A percentile compares a stretch with the other conserved stretches of the same genome.
Evolutionary conservation across 2,797 vertebrate species (phyloP).

Genomic region (Ptychobarbus kaznakovi): DNA sequence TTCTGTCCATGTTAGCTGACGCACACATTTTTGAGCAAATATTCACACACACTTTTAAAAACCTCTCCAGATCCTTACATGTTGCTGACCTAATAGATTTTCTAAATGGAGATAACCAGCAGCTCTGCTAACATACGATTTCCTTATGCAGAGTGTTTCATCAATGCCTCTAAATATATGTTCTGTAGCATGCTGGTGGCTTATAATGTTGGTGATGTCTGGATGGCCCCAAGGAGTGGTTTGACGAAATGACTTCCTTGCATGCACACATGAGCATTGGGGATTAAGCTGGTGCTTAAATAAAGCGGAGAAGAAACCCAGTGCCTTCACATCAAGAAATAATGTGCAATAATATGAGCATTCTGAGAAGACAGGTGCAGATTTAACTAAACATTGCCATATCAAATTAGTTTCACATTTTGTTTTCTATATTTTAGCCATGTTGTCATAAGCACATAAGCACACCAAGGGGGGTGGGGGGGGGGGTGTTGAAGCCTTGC

Average conservation of each 20-base stretch:
- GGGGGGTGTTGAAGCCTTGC: not conserved
- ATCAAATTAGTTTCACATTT: constrained; percentile 26
- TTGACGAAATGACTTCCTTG: constrained; percentile 14
- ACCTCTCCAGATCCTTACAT: not conserved
- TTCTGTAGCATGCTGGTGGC: not conserved
- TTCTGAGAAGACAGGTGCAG: constrained; percentile 7
- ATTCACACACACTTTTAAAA: constrained; percentile 3
- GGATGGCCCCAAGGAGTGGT: constrained; percentile 14
- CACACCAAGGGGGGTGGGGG: too few species aligned
- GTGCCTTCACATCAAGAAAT: not conserved
- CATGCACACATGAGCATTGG: constrained; percentile 11
- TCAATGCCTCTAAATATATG: not conserved
- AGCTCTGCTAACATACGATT: not conserved
- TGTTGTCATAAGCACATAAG: constrained; percentile 30
- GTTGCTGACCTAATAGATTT: constrained; percentile 21
- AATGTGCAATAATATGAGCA: not conserved
- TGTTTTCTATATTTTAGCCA: constrained; percentile 21
- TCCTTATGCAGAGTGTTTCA: constrained; percentile 4
- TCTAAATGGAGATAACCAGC: constrained; percentile 17
- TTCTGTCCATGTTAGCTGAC: constrained; percentile 35
- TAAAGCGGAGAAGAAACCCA: not conserved
- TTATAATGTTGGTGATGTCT: not conserved
- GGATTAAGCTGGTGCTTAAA: constrained; percentile 44
- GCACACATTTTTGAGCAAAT: not conserved
- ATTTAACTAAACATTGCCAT: constrained; percentile 25